Conservation (phyloP, 2,797 vertebrate genomes). For the Propithecus deckenii region DNA sequence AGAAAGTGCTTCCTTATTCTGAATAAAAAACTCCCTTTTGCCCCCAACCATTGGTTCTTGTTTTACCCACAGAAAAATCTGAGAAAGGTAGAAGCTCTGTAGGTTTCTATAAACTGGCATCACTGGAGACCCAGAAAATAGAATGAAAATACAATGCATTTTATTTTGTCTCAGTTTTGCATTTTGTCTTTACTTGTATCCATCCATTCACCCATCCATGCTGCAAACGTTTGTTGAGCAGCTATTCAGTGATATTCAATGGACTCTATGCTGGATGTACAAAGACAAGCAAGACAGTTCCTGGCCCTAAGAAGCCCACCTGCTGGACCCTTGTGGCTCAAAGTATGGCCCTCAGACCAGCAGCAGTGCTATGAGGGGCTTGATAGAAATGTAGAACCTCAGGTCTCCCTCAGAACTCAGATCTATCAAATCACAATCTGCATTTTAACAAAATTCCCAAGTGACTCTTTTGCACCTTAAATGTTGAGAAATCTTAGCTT, state of each 20-base stretch:
- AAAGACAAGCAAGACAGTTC: background rate
- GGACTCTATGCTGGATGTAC: background rate
- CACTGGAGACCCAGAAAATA: background rate
- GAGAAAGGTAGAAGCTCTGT: background rate
- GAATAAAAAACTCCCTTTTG: background rate
- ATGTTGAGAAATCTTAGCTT: background rate
- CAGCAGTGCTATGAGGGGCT: accelerated
- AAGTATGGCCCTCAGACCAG: no score
- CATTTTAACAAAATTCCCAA: background rate
- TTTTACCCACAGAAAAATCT: background rate
- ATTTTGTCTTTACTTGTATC: background rate
- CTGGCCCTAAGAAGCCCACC: background rate
- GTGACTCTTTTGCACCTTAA: background rate
- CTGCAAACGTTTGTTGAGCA: background rate
- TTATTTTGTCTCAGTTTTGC: background rate
- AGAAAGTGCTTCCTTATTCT: background rate
- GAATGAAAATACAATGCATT: background rate
- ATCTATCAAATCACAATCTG: background rate
- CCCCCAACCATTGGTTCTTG: background rate
- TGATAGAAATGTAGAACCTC: background rate
- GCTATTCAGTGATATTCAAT: background rate
- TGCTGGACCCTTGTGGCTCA: background rate
- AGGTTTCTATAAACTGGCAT: background rate
- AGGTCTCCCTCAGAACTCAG: background rate
- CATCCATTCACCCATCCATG: background rate